A percentile compares a stretch with the other conserved stretches of the same genome.
phyloP scores from a whole-genome alignment of 1,140 invertebrate species.

The Coelopa frigida region DNA sequence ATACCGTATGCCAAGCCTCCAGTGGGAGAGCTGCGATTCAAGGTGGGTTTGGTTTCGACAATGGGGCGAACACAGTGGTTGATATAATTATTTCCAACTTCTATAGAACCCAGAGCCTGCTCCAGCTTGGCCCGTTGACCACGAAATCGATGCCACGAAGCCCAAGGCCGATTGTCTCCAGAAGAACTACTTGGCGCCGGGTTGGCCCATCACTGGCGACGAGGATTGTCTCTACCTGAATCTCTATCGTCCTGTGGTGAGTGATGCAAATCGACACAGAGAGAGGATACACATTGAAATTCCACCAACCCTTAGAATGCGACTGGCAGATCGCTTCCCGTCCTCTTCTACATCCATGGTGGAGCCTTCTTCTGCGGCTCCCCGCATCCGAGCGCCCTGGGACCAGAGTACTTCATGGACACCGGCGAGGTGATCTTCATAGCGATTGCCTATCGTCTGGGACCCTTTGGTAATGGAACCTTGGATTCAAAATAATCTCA shows the following conservation, averaged over 20 bases:
- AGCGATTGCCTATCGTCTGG: slow-evolving; percentile 51
- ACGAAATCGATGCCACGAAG: slow-evolving; percentile 19
- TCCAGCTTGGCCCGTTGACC: slow-evolving; percentile 19
- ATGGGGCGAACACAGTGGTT: neutral
- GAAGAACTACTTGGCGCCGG: slow-evolving; percentile 17
- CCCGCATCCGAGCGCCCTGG: slow-evolving; percentile 25
- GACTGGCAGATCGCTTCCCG: slow-evolving; percentile 34
- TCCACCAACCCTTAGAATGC: neutral
- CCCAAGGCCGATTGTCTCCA: slow-evolving; percentile 24
- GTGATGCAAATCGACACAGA: neutral
- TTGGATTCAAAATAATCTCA: no score
- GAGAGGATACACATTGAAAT: neutral
- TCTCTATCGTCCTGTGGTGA: slow-evolving; percentile 51
- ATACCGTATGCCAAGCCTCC: slow-evolving; percentile 38
- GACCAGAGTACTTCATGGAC: slow-evolving; percentile 45
- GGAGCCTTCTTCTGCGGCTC: slow-evolving; percentile 49
- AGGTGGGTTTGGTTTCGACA: slow-evolving; percentile 14
- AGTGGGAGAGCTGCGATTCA: slow-evolving; percentile 24
- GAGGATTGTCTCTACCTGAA: slow-evolving; percentile 59
- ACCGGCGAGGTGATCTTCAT: slow-evolving; percentile 49
- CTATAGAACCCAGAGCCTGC: slow-evolving; percentile 28
- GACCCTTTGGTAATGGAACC: slow-evolving; percentile 37
- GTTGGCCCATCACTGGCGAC: slow-evolving; percentile 18
- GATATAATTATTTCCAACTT: neutral
- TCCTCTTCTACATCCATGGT: slow-evolving; percentile 56